Base-by-base conservation (phyloP, 2,888 invertebrate species). In the Caenorhabditis japonica region DNA sequence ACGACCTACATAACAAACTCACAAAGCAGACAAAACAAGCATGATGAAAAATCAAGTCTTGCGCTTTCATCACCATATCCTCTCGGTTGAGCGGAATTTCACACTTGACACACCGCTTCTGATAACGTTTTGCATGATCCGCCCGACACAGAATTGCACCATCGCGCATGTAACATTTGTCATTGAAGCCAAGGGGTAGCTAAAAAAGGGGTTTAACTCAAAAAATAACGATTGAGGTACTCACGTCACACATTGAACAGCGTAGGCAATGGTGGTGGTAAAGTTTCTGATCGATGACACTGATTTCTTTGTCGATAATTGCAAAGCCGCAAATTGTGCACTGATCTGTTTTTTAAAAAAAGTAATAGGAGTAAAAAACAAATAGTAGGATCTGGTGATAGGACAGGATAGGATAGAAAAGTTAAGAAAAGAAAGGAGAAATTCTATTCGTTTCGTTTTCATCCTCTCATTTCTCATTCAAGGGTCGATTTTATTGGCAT, bases 41-140 rank as follows among this genome's bases (percentile, higher is more conserved):
- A 64, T 94, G 91, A 88, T 95, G 95, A 89, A 93, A 95, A 70
- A 94, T 93, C 85, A 92, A 90, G 81, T 94, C 94, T 43, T 93
- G 90, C 0, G 94, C 94, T 72, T 94, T 90, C 94, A 95, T 95
- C 86, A 95, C 94, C 87, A 95, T 90, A 90, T 95, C 94, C 84
- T 93, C 92, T 39, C 94, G 92, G 8, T 93, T 92, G 86, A 95
- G 94, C 5, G 93, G 93, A 53, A 92, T 91, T 25, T 92, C 92
- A 87, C 95, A 95, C 47, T 94, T 91, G 8, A 93, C 92, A 89
- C 94, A 91, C 84, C 93, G 92, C 77, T 93, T 92, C 80, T 93
- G 93, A 88, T 94, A 95, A 87, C 94, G 90, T 88, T 61, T 68
- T 15, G 58, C 58, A 21, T 73, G 70, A 51, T 77, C 77, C 0